Evolutionary conservation across 2,797 vertebrate species (phyloP), one percentile per base, ranked within the genome.

Genomic region (Brotogeris chrysoptera): DNA sequence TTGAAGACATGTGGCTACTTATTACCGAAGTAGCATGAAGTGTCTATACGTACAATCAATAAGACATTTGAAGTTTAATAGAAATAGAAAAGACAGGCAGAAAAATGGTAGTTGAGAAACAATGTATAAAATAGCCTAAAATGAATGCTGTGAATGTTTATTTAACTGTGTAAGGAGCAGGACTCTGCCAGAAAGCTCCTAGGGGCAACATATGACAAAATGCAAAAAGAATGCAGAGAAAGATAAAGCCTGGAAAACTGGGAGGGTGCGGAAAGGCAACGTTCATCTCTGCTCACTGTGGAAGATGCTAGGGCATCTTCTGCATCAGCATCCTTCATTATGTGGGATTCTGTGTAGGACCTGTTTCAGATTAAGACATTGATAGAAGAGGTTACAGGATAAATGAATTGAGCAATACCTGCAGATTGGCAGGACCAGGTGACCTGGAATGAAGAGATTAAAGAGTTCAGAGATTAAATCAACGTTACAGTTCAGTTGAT

Each of bases 191-290:
- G 27, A 74, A 80, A 78, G 27, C 13, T 65, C 30, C 7, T 18
- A 36, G 13, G 21, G 17, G 13, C 38, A 69, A 41, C 11, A 47
- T 41, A n/a, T 34, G 30, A 72, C 49, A 76, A 43, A 86, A 79
- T 32, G 11, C 13, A 65, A 66, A 82, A 77, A 68, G 14, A 80
- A n/a, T 32, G 14, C 24, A 7, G 24, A 64, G 69, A 64, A 90
- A 66, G 36, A 46, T 36, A 88, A 86, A 77, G 36, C 68, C 55
- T 83, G 68, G 55, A 88, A 82, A 91, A 49, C 8, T 15, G 3
- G 14, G 12, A 24, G 4, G 10, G 28, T 19, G 21, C 5, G 19
- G 21, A 25, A 28, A 13, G 8, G 12, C 2, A 0, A 16, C 5
- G 0, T 78, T 86, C 19, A 38, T 55, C 36, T 86, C 57, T 66